Base-by-base conservation (phyloP, 2,797 vertebrate species). In the Galaxias olidus region DNA sequence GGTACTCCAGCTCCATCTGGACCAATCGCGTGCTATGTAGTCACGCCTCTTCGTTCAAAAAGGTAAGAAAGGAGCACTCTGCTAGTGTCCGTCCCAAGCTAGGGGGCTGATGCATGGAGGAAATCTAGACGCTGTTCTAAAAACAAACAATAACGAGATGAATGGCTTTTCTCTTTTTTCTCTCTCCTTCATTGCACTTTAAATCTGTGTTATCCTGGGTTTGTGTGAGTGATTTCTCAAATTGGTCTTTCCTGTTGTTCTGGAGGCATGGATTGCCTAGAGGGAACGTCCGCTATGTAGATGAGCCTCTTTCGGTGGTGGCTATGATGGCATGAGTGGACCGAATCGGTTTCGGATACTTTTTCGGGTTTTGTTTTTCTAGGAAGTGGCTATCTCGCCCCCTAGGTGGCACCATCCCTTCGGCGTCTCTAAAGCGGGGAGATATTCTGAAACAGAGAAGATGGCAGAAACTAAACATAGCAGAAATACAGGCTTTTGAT, bases 341-440 rank as follows among this genome's bases (percentile, higher is more conserved):
- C 71, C 77, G 79, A 82, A 82, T 85, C 73, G 79, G 82, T 74
- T 77, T 87, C 55, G 9, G 74, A 75, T 73, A 77, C 70, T 59
- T 73, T 52, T 10, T 12, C n/a, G n/a, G n/a, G n/a, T 47, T 48
- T 57, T 41, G 51, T 64, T 41, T 63, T 64, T 84, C 85, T 92
- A 92, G 72, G 92, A 91, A n/a, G 92, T 93, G 59, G 87, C 90
- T 6, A 93, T 93, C 76, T 93, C 91, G 0, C 90, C 91, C 81
- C 91, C 94, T 90, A 98, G 92, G 93, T 96, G 91, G 91, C 92
- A 46, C 92, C 93, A 80, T 91, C 93, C 90, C 91, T 95, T 91
- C 93, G 94, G 84, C 13, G 81, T 89, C 92, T 91, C 87, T 88
- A 94, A 88, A 84, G 92, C 92, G 84, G 95, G 90, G 89, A 96